Percentiles rank a stretch among this genome's conserved stretches.
phyloP scores from a whole-genome alignment of 2,113 vertebrate genomes.

The Butastur rufipennis region DNA sequence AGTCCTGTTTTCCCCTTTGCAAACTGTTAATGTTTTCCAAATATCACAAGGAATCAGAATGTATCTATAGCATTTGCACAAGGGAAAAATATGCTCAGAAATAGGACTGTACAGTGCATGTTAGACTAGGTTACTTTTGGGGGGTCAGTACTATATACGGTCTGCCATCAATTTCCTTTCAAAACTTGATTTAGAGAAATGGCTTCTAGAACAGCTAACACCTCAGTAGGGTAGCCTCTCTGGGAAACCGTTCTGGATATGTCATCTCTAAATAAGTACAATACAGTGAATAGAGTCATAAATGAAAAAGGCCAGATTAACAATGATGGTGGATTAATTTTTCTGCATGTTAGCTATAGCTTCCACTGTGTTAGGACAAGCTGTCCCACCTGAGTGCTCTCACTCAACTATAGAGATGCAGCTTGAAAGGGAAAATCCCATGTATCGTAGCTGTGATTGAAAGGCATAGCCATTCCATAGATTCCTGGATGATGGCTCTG shows the following conservation, averaged over 20 bases:
- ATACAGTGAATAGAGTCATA: background rate
- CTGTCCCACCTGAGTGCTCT: background rate
- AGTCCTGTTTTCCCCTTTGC: background rate
- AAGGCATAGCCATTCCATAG: background rate
- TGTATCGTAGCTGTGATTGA: background rate
- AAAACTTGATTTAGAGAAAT: background rate
- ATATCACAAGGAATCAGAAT: background rate
- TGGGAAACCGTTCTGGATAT: background rate
- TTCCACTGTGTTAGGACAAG: background rate
- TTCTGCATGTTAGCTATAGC: background rate
- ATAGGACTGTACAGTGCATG: background rate
- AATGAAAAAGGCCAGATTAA: background rate
- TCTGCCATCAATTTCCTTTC: background rate
- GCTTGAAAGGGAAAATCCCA: background rate
- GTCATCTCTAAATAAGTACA: background rate
- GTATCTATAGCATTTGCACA: background rate
- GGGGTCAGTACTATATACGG: background rate
- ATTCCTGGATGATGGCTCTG: background rate
- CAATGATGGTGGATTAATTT: background rate
- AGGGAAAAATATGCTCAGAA: background rate
- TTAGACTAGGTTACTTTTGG: background rate
- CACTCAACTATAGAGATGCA: background rate
- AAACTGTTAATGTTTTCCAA: background rate
- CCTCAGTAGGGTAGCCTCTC: background rate
- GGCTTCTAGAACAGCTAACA: background rate